A percentile compares a stretch with the other conserved stretches of the same genome.
These are phyloP conservation scores for Hanleya hanleyi DNA, from an alignment of 2,888 invertebrate genomes.

Conservation along the genomic window DNA sequence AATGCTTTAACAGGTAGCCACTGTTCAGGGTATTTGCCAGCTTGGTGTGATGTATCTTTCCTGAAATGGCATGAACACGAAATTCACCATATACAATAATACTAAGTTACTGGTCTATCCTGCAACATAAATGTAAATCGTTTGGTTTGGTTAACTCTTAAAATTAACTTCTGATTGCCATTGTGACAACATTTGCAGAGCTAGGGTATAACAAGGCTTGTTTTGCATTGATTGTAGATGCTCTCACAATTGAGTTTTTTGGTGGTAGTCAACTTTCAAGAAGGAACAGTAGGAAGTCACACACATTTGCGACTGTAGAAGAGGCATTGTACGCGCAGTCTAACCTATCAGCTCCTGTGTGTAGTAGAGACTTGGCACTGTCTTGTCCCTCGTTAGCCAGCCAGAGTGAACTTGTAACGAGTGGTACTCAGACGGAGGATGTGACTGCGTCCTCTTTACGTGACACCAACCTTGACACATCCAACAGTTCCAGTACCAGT, in stretches of 20 bases:
- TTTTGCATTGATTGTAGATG: too few species aligned
- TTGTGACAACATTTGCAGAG: too few species aligned
- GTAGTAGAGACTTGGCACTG: slow-evolving; percentile 10
- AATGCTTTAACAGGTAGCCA: too few species aligned
- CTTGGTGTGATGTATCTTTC: too few species aligned
- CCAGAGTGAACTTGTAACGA: slow-evolving; percentile 5
- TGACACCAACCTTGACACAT: slow-evolving; percentile 46
- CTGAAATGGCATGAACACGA: too few species aligned
- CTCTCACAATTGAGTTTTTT: slow-evolving; percentile 53
- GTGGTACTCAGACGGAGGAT: slow-evolving; percentile 19
- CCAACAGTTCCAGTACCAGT: slow-evolving; percentile 54
- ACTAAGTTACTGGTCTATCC: too few species aligned
- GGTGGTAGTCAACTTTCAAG: background rate
- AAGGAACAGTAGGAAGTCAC: background rate
- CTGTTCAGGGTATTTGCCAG: too few species aligned
- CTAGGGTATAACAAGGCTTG: too few species aligned
- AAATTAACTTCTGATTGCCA: too few species aligned
- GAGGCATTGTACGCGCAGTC: background rate
- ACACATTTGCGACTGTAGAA: background rate
- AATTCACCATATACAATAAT: too few species aligned
- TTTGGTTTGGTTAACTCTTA: too few species aligned
- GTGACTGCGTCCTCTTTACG: background rate
- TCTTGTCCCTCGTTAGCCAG: slow-evolving; percentile 27
- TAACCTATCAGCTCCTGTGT: background rate
- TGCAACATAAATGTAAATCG: too few species aligned